Evolutionary conservation across 2,888 invertebrate species (phyloP).

Genomic region (Folsomia manolachei): DNA sequence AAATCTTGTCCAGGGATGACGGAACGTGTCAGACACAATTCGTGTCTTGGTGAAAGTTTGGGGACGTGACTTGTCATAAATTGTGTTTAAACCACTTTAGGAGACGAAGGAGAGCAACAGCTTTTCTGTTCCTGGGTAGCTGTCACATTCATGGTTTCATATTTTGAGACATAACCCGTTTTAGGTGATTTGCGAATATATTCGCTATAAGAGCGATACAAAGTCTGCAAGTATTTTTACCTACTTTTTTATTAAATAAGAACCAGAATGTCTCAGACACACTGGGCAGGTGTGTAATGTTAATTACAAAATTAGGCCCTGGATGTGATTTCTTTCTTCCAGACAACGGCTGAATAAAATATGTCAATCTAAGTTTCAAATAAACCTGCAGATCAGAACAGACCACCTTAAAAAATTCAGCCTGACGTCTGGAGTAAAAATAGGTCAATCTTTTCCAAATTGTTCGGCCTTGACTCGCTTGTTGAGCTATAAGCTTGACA

Average conservation of each 20-base stretch:
- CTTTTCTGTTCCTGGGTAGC: too few species aligned
- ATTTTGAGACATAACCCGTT: not conserved
- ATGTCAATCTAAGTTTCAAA: too few species aligned
- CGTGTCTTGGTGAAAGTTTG: not conserved
- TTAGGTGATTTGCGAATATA: not conserved
- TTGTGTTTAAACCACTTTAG: not conserved
- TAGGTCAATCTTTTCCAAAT: too few species aligned
- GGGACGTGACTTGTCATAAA: constrained; percentile 1
- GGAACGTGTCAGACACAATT: not conserved
- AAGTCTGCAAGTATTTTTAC: too few species aligned
- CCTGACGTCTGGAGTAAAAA: too few species aligned
- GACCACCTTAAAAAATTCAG: not conserved
- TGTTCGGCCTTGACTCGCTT: not conserved
- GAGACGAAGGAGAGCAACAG: too few species aligned
- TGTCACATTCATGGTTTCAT: not conserved
- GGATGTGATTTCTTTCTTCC: not conserved
- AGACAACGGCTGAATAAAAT: too few species aligned
- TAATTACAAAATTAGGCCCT: not conserved
- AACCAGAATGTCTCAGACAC: too few species aligned
- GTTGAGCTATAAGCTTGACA: not conserved
- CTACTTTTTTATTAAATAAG: too few species aligned
- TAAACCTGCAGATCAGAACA: too few species aligned
- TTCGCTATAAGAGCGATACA: not conserved
- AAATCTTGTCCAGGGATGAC: not conserved
- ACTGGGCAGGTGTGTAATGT: too few species aligned